Evolutionary conservation across 2,888 invertebrate genomes (phyloP).

Genomic region (Clusia tigrina): DNA sequence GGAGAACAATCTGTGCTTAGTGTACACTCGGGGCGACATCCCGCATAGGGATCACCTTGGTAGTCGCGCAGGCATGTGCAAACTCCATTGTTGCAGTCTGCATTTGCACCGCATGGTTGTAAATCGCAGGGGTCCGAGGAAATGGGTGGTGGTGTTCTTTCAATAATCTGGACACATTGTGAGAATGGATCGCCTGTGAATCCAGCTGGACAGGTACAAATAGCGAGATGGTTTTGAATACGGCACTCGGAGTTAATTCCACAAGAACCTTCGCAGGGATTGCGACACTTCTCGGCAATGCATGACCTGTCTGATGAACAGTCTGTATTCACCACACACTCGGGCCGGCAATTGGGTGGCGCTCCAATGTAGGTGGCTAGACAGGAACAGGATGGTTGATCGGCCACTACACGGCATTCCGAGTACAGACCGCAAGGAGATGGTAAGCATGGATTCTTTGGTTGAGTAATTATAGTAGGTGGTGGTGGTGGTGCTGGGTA

Average conservation of each 20-base stretch:
- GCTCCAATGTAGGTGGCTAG: conserved; percentile 72
- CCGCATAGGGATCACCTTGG: conserved; percentile 72
- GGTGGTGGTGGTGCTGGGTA: conserved; percentile 64
- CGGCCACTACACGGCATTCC: conserved; percentile 71
- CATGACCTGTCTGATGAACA: conserved; percentile 74
- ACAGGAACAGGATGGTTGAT: conserved; percentile 73
- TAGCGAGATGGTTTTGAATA: conserved; percentile 75
- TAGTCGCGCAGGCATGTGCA: conserved; percentile 71
- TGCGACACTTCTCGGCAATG: conserved; percentile 75
- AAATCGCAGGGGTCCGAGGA: conserved; percentile 74
- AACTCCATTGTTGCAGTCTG: conserved; percentile 75
- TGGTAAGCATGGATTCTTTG: conserved; percentile 73
- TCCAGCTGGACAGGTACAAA: conserved; percentile 70
- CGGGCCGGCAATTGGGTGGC: conserved; percentile 75
- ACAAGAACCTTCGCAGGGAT: conserved; percentile 77
- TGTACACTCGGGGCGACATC: conserved; percentile 77
- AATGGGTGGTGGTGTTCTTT: conserved; percentile 64
- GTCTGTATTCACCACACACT: conserved; percentile 71
- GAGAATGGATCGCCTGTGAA: conserved; percentile 76
- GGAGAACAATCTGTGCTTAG: conserved; percentile 77
- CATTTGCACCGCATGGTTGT: conserved; percentile 79
- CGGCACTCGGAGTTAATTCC: conserved; percentile 76
- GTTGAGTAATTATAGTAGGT: conserved; percentile 47
- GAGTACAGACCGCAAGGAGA: conserved; percentile 77
- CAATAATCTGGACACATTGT: conserved; percentile 67